phyloP scores from a whole-genome alignment of 2,113 vertebrate species.

The Thalassoma bifasciatum region DNA sequence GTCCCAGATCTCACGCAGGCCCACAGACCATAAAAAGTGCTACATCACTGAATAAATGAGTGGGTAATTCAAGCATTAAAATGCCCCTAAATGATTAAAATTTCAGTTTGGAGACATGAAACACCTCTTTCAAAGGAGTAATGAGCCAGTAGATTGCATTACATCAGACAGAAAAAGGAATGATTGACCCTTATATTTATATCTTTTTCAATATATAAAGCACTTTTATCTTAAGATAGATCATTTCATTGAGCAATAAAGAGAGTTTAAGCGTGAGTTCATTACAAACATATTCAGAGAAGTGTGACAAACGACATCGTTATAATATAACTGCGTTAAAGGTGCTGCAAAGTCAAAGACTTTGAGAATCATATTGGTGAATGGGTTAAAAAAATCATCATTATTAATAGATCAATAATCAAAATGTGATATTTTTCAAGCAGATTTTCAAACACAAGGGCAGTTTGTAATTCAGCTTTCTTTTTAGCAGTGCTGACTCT shows the following conservation, averaged over 20 bases:
- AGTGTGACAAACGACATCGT: no score
- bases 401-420: background rate
- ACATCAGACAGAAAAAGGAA: background rate
- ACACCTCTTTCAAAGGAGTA: background rate
- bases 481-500: constrained; percentile 6
- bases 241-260: no score
- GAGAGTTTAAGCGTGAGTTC: no score
- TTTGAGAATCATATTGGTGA: background rate
- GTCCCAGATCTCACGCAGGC: background rate
- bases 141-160: background rate
- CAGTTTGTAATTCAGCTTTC: background rate
- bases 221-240: no score
- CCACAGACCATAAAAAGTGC: background rate
- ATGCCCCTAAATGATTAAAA: background rate
- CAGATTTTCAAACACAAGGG: background rate
- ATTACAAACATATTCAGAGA: no score
- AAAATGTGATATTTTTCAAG: background rate
- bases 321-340: no score
- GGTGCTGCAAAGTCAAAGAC: no score
- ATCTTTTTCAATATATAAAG: background rate
- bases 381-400: background rate
- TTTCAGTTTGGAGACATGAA: background rate
- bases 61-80: background rate
- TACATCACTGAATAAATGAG: constrained; percentile 1
- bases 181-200: background rate